Base-by-base conservation (phyloP, 1,140 invertebrate genomes). In the Octopus bimaculoides region DNA sequence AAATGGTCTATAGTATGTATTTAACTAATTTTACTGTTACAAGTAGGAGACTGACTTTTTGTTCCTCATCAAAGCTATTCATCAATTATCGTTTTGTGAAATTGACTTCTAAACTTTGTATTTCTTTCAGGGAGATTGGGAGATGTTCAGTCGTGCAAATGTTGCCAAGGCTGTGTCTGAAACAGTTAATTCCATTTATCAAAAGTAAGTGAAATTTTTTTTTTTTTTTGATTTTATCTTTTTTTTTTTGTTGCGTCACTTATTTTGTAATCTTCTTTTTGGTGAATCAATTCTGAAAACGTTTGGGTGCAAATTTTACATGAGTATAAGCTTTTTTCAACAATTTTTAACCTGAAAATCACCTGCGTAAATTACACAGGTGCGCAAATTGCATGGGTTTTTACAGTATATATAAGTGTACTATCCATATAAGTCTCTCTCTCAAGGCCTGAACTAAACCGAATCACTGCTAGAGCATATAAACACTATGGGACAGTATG, bases 131-230 rank as follows among this genome's bases (percentile, higher is more conserved):
- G 80, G 54, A 77, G 80, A 78, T 12, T 81, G 77, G 82, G 85
- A 88, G 41, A 84, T 85, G 14, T 89, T 85, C 75, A 89, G 85
- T 20, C 85, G 87, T 80, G 79, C 84, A 17, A 89, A 87, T 84
- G 87, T 90, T 4, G 61, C 78, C 9, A 89, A 87, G 80, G 88
- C 85, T 69, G 26, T 89, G 12, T 78, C 79, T 53, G 80, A 81
- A 5, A 85, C 87, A 74, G 55, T 78, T 6, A 81, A 84, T 75
- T 79, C 81, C 52, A 81, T 82, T 76, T 86, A 89, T 78, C 86
- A 84, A 84, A 86, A 82, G 87, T 88, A 82, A 79, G 75, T 77
- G 14, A 12, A 10, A 9, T 80, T 54, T 52, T 56, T 26, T 52
- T 12, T 54, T n/a, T 77, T 77, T 53, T 77, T 41, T 41, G 26